Base-by-base conservation (phyloP, 2,113 vertebrate species). In the Origma solitaria region DNA sequence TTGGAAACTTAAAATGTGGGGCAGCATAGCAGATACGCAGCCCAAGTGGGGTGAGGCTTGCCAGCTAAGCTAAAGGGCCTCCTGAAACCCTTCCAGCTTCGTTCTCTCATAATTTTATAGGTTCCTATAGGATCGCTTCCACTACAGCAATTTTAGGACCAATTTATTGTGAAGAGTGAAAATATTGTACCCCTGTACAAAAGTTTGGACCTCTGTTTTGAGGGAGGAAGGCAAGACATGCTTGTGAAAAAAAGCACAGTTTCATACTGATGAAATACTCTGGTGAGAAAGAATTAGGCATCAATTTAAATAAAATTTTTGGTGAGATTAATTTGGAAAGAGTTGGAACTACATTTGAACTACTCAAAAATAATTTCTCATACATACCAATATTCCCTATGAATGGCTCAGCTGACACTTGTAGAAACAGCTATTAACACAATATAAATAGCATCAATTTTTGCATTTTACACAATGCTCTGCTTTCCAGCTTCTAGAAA, bases 381-480 rank as follows among this genome's bases (percentile, higher is more conserved):
- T 83, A 86, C 68, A 56, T 92, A 62, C 68, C 85, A 93, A 61
- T 42, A 38, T 91, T 92, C 82, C 61, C 72, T 60, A 13, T 94
- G 86, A 93, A 93, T 86, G 82, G 80, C 86, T 96, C 92, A 92
- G 93, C 92, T 90, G 76, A 93, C 82, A 92, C 85, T 94, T 95
- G 86, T 90, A 90, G 92, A 93, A 93, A 88, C 15, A 90, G 90
- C 76, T 77, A 92, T 92, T 93, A 82, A 45, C 82, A 90, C 76
- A 83, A 58, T 65, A 91, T 88, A 92, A 92, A 81, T 94, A 94
- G 92, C 57, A 83, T 10, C 53, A 49, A 58, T 68, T 94, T 92
- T 77, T 3, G 10, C 72, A 68, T 90, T 86, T 91, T 44, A 66
- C 13, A 25, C 82, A 62, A 53, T 51, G 30, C 71, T 84, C 47